Conservation (phyloP, 2,888 invertebrate species). For the Chloromyia formosa region DNA sequence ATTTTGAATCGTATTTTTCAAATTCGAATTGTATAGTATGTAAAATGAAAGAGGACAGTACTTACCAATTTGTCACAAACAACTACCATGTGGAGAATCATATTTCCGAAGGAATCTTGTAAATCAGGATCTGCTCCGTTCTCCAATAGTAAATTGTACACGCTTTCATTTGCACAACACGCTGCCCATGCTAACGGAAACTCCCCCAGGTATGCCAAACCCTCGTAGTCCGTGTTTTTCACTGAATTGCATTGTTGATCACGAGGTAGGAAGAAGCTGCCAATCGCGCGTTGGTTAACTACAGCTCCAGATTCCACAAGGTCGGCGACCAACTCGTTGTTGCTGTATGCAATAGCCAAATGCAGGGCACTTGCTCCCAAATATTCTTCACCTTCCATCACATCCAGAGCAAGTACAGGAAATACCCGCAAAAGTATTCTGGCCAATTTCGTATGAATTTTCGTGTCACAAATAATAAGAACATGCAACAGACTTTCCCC, state of each 20-base stretch:
- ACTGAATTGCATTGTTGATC: slow-evolving; percentile 89
- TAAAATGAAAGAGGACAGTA: too few species aligned
- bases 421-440: slow-evolving; percentile 90
- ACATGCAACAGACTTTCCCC: slow-evolving; percentile 96
- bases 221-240: slow-evolving; percentile 92
- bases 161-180: slow-evolving; percentile 95
- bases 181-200: slow-evolving; percentile 98
- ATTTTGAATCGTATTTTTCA: too few species aligned
- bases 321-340: slow-evolving; percentile 93
- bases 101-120: slow-evolving; percentile 97
- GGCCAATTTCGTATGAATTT: slow-evolving; percentile 76
- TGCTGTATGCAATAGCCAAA: slow-evolving; percentile 94
- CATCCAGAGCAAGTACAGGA: slow-evolving; percentile 89
- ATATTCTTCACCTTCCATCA: slow-evolving; percentile 98
- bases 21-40: too few species aligned
- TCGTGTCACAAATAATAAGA: slow-evolving; percentile 92
- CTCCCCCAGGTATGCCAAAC: slow-evolving; percentile 96
- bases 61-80: slow-evolving; percentile 94
- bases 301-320: slow-evolving; percentile 92
- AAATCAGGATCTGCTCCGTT: slow-evolving; percentile 93
- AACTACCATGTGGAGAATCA: slow-evolving; percentile 99
- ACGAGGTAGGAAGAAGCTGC: slow-evolving; percentile 94
- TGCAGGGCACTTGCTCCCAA: slow-evolving; percentile 94
- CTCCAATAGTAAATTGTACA: slow-evolving; percentile 93
- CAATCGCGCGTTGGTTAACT: slow-evolving; percentile 91